Percentiles rank a stretch among this genome's conserved stretches.
phyloP scores from a whole-genome alignment of 2,113 vertebrate species.

The Oreochromis aureus region DNA sequence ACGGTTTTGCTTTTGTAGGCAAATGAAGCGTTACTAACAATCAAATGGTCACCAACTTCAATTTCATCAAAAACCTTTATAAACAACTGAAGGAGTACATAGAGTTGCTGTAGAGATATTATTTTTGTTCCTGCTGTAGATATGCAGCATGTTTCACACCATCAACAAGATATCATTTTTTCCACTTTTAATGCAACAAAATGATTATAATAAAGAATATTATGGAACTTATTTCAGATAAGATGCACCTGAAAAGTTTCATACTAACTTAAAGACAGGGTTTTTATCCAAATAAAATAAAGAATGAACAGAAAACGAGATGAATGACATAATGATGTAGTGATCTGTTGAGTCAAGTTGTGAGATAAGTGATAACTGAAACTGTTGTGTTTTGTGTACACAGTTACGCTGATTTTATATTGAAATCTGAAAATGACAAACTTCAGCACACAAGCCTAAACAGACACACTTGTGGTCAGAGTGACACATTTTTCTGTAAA shows the following conservation, averaged over 20 bases:
- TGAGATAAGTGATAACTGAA: neutral
- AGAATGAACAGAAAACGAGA: too few species aligned
- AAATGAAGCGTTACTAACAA: neutral
- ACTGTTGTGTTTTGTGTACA: neutral
- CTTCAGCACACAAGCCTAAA: neutral
- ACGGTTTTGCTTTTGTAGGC: neutral
- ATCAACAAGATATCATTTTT: neutral
- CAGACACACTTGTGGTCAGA: fast-evolving
- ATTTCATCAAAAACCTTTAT: neutral
- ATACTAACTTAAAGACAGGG: too few species aligned
- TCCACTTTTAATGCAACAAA: too few species aligned
- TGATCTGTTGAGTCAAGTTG: neutral
- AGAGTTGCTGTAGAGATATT: neutral
- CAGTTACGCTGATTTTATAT: neutral
- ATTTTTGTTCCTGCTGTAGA: neutral
- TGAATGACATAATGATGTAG: too few species aligned
- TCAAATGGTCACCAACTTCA: neutral
- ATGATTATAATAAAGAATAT: too few species aligned
- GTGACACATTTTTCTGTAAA: neutral
- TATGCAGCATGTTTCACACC: neutral
- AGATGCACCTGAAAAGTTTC: too few species aligned
- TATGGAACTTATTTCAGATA: too few species aligned
- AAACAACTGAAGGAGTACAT: neutral
- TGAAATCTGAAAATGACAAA: neutral
- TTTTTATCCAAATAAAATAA: too few species aligned